Conservation (phyloP, 2,797 vertebrate genomes). For the Epinephelus awoara region DNA sequence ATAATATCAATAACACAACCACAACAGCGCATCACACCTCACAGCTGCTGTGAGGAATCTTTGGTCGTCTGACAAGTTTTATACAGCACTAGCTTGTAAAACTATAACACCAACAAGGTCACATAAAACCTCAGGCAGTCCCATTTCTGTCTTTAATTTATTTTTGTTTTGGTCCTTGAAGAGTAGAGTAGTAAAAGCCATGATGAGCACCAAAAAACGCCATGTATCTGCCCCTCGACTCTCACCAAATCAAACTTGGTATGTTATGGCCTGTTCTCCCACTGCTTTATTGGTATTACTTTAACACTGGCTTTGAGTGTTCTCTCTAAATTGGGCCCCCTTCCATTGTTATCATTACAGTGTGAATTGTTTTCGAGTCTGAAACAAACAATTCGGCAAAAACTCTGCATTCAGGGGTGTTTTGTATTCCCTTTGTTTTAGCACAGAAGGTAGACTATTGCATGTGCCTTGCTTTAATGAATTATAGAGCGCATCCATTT, state of each 20-base stretch:
- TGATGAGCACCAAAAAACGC: neutral
- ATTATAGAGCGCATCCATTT: conserved; percentile 43
- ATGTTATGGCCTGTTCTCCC: neutral
- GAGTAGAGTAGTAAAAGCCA: conserved; percentile 16
- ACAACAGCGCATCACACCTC: conserved; percentile 22
- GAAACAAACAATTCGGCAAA: conserved; percentile 20
- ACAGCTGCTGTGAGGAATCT: conserved; percentile 24
- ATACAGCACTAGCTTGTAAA: neutral
- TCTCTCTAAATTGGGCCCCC: conserved; percentile 18
- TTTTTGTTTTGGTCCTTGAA: conserved; percentile 26
- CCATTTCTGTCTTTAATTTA: conserved; percentile 24
- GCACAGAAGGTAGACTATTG: conserved; percentile 10
- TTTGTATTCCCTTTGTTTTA: conserved; percentile 29
- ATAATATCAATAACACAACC: conserved; percentile 45
- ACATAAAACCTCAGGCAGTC: conserved; percentile 24
- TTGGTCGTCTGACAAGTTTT: conserved; percentile 26
- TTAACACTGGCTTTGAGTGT: conserved; percentile 15
- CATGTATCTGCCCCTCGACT: conserved; percentile 13
- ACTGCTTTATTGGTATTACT: conserved; percentile 37
- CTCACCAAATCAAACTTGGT: conserved; percentile 26
- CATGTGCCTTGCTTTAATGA: conserved; percentile 23
- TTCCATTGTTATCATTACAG: conserved; percentile 7
- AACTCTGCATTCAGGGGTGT: neutral
- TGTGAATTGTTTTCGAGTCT: conserved; percentile 31
- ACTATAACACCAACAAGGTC: conserved; percentile 29